Percentiles rank a stretch among this genome's conserved stretches.
These are phyloP conservation scores for Odontocolon sp. DNA, from an alignment of 2,888 invertebrate species.

Conservation along the genomic window DNA sequence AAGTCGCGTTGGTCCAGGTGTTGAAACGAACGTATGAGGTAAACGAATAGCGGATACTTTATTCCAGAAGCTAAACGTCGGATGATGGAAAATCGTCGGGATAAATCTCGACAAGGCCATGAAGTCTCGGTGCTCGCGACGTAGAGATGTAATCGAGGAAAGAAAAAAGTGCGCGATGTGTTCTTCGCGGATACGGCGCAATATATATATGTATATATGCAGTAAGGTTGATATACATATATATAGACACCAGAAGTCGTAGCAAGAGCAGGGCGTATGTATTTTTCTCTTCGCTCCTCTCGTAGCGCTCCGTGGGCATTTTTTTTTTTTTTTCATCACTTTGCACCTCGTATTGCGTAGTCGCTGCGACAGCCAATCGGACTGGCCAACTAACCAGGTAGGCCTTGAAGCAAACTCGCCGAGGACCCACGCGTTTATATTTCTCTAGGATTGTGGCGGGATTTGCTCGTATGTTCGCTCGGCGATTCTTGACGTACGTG, in stretches of 20 bases:
- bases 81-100: constrained; percentile 49
- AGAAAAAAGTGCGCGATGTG: constrained; percentile 43
- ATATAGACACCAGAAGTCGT: background rate
- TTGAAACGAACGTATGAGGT: background rate
- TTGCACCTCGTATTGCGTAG: constrained; percentile 69
- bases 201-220: background rate
- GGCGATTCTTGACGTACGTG: constrained; percentile 61
- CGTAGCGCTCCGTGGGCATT: constrained; percentile 43
- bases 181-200: constrained; percentile 30
- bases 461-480: constrained; percentile 26
- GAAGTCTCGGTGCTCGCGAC: constrained; percentile 30
- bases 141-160: constrained; percentile 40
- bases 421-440: constrained; percentile 75
- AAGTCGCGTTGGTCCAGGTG: no score
- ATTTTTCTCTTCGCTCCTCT: constrained; percentile 40
- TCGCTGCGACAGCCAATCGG: constrained; percentile 66
- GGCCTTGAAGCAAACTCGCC: constrained; percentile 77
- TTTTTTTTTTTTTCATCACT: constrained; percentile 58
- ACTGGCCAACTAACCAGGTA: constrained; percentile 73
- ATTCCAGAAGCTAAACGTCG: constrained; percentile 27
- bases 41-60: background rate
- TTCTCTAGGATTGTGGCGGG: constrained; percentile 10
- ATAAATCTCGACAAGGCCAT: constrained; percentile 53
- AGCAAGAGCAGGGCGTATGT: constrained; percentile 43
- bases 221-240: background rate